Percentiles rank a stretch among this genome's conserved stretches.
phyloP scores from a whole-genome alignment of 2,797 vertebrate genomes.

The Sebastolobus alascanus region DNA sequence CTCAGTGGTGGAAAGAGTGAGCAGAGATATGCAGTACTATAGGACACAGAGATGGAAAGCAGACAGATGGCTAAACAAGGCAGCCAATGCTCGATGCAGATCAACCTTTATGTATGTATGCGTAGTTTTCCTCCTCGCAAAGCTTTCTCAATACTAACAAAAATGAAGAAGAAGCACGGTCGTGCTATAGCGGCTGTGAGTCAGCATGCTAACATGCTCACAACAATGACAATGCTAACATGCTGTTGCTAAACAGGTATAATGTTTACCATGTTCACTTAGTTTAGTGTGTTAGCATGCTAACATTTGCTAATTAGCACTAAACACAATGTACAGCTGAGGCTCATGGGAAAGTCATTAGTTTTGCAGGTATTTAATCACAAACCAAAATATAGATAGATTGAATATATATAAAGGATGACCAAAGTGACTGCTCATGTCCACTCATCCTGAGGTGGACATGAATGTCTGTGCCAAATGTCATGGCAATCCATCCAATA shows the following conservation, averaged over 20 bases:
- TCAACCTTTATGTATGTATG: slow-evolving; percentile 9
- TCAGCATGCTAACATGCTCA: not conserved
- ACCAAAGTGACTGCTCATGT: not conserved
- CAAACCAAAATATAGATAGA: not conserved
- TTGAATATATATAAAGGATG: not conserved
- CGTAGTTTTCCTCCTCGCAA: slow-evolving; percentile 7
- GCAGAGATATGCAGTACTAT: not conserved
- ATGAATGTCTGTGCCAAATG: not conserved
- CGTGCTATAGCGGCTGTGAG: not conserved
- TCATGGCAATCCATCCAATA: not conserved
- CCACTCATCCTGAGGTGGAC: not conserved
- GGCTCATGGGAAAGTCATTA: not conserved
- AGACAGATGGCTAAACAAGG: slow-evolving; percentile 37
- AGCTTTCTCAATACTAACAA: not conserved
- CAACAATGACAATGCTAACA: not conserved
- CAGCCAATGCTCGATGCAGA: slow-evolving; percentile 29
- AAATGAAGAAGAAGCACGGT: not conserved
- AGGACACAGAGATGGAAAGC: slow-evolving; percentile 31
- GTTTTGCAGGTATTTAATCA: not conserved
- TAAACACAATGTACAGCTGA: not conserved
- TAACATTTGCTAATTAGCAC: not conserved
- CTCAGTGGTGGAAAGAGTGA: not conserved
- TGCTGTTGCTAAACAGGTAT: not conserved
- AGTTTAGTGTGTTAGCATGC: not conserved
- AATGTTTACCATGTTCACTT: not conserved